phyloP scores from a whole-genome alignment of 2,888 invertebrate genomes.

The Zonitis immaculata region DNA sequence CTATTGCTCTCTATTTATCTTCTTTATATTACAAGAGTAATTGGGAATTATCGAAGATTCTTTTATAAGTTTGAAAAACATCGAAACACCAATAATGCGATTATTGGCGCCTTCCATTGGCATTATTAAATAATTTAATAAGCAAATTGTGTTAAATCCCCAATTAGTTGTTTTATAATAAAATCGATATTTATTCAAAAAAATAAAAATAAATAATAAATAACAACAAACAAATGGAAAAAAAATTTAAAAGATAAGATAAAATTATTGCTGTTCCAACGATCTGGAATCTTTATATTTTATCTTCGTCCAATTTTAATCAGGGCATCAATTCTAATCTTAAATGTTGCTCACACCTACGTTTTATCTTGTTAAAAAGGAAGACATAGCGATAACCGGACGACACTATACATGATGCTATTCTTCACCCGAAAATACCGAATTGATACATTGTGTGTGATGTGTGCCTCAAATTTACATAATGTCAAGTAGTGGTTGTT shows the following conservation, averaged over 20 bases:
- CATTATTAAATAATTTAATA: not conserved
- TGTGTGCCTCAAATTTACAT: conserved; percentile 17
- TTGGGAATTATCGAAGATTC: not conserved
- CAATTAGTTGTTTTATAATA: too few relatives aligned
- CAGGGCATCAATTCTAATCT: conserved; percentile 19
- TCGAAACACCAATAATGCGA: not conserved
- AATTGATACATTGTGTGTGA: conserved; percentile 22
- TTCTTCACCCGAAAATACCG: not conserved
- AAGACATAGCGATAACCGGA: too few relatives aligned
- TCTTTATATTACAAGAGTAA: too few relatives aligned
- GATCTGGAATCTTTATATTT: not conserved
- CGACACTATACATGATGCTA: conserved; percentile 2
- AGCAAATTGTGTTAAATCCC: conserved; percentile 5
- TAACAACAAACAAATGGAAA: conserved; percentile 7
- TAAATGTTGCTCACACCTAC: conserved; percentile 20
- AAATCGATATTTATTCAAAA: too few relatives aligned
- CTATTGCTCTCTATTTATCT: conserved; percentile 2
- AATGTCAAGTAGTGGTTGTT: conserved; percentile 15
- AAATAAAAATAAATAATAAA: conserved; percentile 10
- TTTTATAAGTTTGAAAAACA: not conserved
- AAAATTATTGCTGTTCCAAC: conserved; percentile 1
- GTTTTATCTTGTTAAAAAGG: conserved; percentile 12
- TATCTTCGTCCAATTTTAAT: conserved; percentile 10
- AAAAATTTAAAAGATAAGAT: too few relatives aligned
- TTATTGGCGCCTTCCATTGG: not conserved